Conservation (phyloP, 2,797 vertebrate species). For the Triplophysa bombifrons region DNA sequence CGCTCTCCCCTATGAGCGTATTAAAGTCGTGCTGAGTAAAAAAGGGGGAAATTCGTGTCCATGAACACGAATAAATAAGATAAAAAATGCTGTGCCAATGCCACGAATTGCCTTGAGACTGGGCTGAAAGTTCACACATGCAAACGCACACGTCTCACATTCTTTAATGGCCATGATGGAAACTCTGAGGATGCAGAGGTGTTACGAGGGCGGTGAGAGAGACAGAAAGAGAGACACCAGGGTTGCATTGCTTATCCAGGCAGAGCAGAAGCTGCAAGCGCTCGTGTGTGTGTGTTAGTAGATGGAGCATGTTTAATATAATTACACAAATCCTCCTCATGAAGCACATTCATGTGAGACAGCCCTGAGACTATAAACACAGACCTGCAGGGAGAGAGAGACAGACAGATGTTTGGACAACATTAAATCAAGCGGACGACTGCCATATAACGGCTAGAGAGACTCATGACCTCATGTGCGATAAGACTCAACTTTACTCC, state of each 20-base stretch:
- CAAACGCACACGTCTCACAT: too few relatives aligned
- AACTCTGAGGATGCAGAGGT: background rate
- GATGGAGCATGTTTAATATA: slow-evolving; percentile 79
- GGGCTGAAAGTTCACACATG: too few relatives aligned
- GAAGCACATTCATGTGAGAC: slow-evolving; percentile 73
- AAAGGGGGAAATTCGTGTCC: too few relatives aligned
- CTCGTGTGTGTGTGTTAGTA: slow-evolving; percentile 31
- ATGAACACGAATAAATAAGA: too few relatives aligned
- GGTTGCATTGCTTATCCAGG: background rate
- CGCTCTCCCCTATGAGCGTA: too few relatives aligned
- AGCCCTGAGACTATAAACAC: slow-evolving; percentile 78
- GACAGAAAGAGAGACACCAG: slow-evolving; percentile 1
- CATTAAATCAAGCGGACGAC: slow-evolving; percentile 64
- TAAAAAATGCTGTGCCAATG: too few relatives aligned
- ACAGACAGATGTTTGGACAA: slow-evolving; percentile 79
- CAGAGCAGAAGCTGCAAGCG: background rate
- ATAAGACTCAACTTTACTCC: background rate
- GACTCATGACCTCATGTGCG: slow-evolving; percentile 20
- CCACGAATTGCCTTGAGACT: too few relatives aligned
- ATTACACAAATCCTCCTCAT: slow-evolving; percentile 80
- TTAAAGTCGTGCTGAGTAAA: too few relatives aligned
- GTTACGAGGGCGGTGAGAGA: background rate
- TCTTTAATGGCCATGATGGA: too few relatives aligned
- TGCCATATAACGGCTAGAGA: slow-evolving; percentile 58
- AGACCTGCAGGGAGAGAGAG: slow-evolving; percentile 75